Conservation (phyloP, 2,797 vertebrate species). For the Kryptolebias ocellatus region DNA sequence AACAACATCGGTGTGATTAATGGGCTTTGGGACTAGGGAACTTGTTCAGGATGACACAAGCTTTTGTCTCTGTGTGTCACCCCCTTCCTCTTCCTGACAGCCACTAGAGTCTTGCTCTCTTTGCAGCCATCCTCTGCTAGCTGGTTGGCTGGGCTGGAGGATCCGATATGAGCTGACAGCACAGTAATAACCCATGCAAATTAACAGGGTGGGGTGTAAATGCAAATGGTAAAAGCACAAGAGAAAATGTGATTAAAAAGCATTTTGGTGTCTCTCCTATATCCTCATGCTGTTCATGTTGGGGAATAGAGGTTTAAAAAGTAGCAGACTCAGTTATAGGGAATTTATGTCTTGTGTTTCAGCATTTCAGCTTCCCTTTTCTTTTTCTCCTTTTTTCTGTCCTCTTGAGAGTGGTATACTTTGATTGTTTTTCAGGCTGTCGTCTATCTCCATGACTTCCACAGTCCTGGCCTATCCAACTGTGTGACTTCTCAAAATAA, state of each 20-base stretch:
- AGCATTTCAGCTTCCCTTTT: conserved; percentile 48
- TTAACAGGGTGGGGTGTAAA: conserved; percentile 71
- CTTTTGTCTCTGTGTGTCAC: conserved; percentile 78
- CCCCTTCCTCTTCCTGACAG: conserved; percentile 72
- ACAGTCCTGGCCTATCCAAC: conserved; percentile 35
- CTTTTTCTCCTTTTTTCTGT: background rate
- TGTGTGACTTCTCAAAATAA: conserved; percentile 50
- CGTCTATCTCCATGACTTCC: conserved; percentile 31
- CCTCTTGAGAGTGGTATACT: conserved; percentile 49
- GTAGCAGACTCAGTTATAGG: conserved; percentile 42
- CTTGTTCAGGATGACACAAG: conserved; percentile 76
- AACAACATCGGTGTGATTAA: conserved; percentile 75
- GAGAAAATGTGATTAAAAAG: conserved; percentile 79
- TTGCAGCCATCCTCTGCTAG: conserved; percentile 22
- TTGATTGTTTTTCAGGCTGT: conserved; percentile 60
- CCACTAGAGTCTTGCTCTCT: conserved; percentile 44
- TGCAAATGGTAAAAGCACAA: conserved; percentile 77
- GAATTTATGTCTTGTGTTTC: conserved; percentile 33
- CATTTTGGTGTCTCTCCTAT: conserved; percentile 69
- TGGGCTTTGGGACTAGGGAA: conserved; percentile 66
- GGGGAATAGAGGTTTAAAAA: conserved; percentile 60
- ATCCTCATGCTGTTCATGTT: conserved; percentile 45
- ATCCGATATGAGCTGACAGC: conserved; percentile 77
- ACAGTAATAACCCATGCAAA: conserved; percentile 79
- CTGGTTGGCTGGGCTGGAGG: conserved; percentile 44